Evolutionary conservation across 2,797 vertebrate genomes (phyloP).

Genomic region (Microhierax caerulescens): DNA sequence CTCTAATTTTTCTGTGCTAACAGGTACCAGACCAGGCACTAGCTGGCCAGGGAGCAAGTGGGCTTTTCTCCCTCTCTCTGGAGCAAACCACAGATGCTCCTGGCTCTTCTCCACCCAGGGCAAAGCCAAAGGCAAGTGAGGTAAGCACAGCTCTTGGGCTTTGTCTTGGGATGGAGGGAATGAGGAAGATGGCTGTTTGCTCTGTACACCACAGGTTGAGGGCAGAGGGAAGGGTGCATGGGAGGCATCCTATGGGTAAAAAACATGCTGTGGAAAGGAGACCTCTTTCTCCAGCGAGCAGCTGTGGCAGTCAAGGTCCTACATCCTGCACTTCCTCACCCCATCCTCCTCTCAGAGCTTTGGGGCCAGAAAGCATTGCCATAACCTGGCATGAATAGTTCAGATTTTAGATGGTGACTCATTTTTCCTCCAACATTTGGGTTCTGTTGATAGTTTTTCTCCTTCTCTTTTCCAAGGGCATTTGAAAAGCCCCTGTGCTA

Average conservation of each 20-base stretch:
- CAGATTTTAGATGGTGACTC: background rate
- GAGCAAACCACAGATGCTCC: background rate
- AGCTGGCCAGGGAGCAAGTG: background rate
- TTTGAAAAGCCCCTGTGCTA: background rate
- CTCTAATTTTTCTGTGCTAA: background rate
- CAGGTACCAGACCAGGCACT: background rate
- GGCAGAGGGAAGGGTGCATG: background rate
- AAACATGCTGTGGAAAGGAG: background rate
- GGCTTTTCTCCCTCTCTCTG: background rate
- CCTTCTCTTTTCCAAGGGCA: background rate
- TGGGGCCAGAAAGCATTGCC: background rate
- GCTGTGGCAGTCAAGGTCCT: background rate
- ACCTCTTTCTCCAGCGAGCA: background rate
- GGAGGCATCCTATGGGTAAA: background rate
- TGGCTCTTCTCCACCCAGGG: fast-evolving
- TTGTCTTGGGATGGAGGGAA: background rate
- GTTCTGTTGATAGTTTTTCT: background rate
- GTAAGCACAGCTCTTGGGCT: background rate
- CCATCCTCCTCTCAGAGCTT: background rate
- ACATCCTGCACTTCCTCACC: background rate
- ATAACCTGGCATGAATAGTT: background rate
- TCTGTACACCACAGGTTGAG: background rate
- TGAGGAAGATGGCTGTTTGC: fast-evolving
- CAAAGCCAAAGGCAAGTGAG: background rate
- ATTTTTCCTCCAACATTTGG: background rate